A percentile compares a stretch with the other conserved stretches of the same genome.
phyloP scores from a whole-genome alignment of 2,888 invertebrate species.

The Yponomeuta sedellus region DNA sequence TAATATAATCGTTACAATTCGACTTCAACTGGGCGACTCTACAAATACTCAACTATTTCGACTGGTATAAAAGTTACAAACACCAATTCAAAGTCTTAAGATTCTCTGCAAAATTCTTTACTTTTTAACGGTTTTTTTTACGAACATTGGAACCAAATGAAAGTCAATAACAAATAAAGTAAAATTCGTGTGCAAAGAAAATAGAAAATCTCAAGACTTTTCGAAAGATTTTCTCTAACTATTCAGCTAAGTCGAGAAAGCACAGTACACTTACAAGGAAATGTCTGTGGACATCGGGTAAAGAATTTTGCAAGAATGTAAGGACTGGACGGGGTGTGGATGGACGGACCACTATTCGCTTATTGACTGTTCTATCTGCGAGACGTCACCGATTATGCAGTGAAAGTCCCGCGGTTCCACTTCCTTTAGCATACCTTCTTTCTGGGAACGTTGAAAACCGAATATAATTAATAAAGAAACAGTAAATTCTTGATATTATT shows the following conservation, averaged over 20 bases:
- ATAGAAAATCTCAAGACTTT: slow-evolving; percentile 52
- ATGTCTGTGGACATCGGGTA: slow-evolving; percentile 48
- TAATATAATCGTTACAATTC: too few relatives aligned
- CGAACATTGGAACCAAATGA: slow-evolving; percentile 19
- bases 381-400: slow-evolving; percentile 69
- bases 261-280: slow-evolving; percentile 56
- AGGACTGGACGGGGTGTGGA: slow-evolving; percentile 31
- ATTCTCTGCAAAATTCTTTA: slow-evolving; percentile 73
- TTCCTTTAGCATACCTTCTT: slow-evolving; percentile 63
- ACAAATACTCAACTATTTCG: neutral
- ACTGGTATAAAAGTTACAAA: slow-evolving; percentile 19
- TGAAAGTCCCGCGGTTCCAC: slow-evolving; percentile 69
- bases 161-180: too few relatives aligned
- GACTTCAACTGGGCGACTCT: neutral
- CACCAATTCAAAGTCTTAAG: slow-evolving; percentile 55
- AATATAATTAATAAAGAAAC: neutral
- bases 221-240: slow-evolving; percentile 54
- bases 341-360: slow-evolving; percentile 38
- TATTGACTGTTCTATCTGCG: slow-evolving; percentile 56
- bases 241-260: slow-evolving; percentile 26
- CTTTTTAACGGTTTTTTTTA: slow-evolving; percentile 22
- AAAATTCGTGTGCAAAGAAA: slow-evolving; percentile 19
- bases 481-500: neutral
- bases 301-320: slow-evolving; percentile 71
- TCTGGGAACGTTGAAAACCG: slow-evolving; percentile 45